A percentile compares a stretch with the other conserved stretches of the same genome.
Evolutionary conservation across 2,113 vertebrate species (phyloP).

Genomic region (Pterocles orientalis): DNA sequence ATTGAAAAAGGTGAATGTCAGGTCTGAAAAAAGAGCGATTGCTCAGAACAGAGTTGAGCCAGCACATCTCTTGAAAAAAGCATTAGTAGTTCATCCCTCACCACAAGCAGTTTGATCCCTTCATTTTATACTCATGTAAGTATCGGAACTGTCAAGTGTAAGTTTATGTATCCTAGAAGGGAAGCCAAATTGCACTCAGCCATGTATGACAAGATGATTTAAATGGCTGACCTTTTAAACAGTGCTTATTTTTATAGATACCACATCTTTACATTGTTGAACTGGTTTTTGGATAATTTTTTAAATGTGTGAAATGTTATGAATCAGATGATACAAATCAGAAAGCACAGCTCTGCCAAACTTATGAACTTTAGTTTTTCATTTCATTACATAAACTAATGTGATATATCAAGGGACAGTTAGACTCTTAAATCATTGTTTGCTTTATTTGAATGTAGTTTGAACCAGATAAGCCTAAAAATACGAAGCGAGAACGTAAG

Average conservation of each 20-base stretch:
- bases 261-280: neutral
- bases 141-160: neutral
- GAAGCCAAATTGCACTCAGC: conserved; percentile 2
- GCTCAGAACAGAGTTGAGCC: neutral
- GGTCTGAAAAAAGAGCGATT: neutral
- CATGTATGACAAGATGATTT: neutral
- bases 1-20: neutral
- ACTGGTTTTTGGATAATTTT: neutral
- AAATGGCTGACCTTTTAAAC: conserved; percentile 44
- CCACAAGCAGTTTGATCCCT: neutral
- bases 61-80: neutral
- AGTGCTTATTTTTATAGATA: conserved; percentile 4
- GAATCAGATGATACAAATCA: conserved; percentile 37
- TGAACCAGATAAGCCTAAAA: conserved; percentile 21
- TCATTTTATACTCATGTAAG: neutral
- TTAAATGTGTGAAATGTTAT: neutral
- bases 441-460: neutral
- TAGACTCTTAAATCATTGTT: neutral
- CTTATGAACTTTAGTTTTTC: neutral
- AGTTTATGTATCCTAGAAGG: neutral
- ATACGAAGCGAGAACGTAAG: neutral
- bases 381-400: conserved; percentile 42
- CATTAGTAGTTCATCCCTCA: neutral
- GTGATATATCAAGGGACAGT: neutral
- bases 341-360: conserved; percentile 12